Evolutionary conservation across 2,797 vertebrate species (phyloP), one percentile per base, ranked within the genome.

Genomic region (Acanthopagrus latus): DNA sequence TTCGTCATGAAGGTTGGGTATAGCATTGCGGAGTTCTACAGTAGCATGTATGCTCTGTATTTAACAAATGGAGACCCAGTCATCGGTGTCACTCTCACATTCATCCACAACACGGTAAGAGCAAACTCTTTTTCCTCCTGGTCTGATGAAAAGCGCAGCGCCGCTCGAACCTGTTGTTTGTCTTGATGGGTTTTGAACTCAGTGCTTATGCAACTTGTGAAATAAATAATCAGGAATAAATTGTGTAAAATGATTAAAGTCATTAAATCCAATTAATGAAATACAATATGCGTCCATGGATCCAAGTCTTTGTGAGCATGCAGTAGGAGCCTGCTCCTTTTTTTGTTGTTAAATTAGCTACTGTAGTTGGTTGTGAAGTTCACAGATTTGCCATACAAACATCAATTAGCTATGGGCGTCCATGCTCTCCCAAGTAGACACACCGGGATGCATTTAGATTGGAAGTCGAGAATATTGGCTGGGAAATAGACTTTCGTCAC

Each of bases 91-190:
- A 92, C 83, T 0, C 93, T 96, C 55, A 29, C 60, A 0, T 80
- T 94, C 64, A 67, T 95, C 82, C 93, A 95, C 62, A 71, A 81
- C 0, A 12, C 16, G 51, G 95, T 96, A 58, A 86, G 78, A 11
- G 54, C n/a, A 16, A 23, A 29, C 38, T 6, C 38, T 6, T 33
- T 38, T 12, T 65, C 44, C 12, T 18, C 51, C 14, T 3, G 47
- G 18, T n/a, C 13, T 20, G 0, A 64, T 18, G 20, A 27, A 65
- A 13, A 25, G 3, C 25, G 3, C 20, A 38, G 27, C 33, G 20
- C 29, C 21, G 7, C 10, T 13, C 18, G 27, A 16, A 52, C 14
- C 65, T 18, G 9, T 33, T 33, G 33, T 33, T 23, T 23, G n/a
- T 21, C 10, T 25, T 13, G 20, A 25, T 13, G 10, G 20, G 13